These are phyloP conservation scores for Beroe forskalii DNA, from an alignment of 37 sponge, comb jelly and placozoan species.

Conservation along the genomic window DNA sequence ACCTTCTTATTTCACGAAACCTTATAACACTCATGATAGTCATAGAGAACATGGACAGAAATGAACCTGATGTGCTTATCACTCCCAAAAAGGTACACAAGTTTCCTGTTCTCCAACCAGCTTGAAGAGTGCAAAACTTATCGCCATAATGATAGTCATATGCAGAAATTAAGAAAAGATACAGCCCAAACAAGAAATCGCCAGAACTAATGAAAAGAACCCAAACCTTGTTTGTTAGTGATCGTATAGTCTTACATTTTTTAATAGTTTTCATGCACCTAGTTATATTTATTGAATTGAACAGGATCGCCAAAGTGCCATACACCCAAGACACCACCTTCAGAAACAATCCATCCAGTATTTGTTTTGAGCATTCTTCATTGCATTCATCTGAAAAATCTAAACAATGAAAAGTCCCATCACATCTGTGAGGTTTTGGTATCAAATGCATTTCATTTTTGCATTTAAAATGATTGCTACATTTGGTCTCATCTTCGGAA, in stretches of 20 bases:
- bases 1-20: background rate
- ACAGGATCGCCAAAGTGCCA: background rate
- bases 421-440: background rate
- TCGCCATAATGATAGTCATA: background rate
- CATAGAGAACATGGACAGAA: background rate
- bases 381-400: constrained; percentile 11
- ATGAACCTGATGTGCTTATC: background rate
- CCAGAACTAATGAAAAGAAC: background rate
- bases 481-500: background rate
- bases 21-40: background rate
- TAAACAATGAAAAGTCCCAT: background rate
- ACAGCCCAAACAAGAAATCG: background rate
- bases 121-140: background rate
- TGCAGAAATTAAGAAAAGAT: background rate
- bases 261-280: background rate
- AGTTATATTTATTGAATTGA: background rate
- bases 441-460: background rate
- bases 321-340: background rate
- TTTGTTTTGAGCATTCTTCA: background rate
- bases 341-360: background rate
- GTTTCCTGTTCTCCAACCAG: background rate
- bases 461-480: background rate
- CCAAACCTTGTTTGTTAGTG: background rate
- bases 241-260: background rate
- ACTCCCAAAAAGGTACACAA: background rate